phyloP scores from a whole-genome alignment of 2,888 invertebrate species.

The Harmothoe impar region DNA sequence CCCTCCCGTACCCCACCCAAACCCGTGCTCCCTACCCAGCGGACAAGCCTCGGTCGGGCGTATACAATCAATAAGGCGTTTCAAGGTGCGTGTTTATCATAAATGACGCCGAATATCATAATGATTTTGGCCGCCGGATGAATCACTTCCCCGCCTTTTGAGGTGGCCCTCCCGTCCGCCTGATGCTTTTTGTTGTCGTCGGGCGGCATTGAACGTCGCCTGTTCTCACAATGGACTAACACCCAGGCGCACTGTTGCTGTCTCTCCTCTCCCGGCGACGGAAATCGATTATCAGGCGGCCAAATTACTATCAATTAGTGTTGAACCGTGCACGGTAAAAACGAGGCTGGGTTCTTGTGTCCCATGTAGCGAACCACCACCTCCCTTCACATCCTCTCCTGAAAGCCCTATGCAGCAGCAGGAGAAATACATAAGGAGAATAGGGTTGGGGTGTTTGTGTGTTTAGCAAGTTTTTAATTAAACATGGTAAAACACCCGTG shows the following conservation, averaged over 20 bases:
- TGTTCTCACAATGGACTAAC: constrained; percentile 8
- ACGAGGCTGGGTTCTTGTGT: neutral
- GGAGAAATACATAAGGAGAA: no score
- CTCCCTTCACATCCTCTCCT: neutral
- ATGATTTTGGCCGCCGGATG: constrained; percentile 5
- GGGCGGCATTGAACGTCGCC: no score
- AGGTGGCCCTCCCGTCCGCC: neutral
- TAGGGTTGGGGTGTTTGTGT: neutral
- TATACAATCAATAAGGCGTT: neutral
- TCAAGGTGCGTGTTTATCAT: neutral
- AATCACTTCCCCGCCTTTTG: neutral
- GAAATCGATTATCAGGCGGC: constrained; percentile 3
- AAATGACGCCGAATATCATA: neutral
- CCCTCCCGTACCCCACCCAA: no score
- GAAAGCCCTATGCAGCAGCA: neutral
- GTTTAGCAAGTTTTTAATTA: constrained; percentile 18
- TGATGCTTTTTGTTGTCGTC: neutral
- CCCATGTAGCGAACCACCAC: neutral
- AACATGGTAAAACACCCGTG: neutral
- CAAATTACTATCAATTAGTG: constrained; percentile 35
- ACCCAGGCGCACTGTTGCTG: neutral
- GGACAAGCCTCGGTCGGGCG: neutral
- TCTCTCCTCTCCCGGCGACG: neutral
- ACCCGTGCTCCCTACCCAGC: neutral
- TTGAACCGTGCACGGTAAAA: constrained; percentile 7